phyloP scores from a whole-genome alignment of 2,797 vertebrate species.

The Geotrypetes seraphini region DNA sequence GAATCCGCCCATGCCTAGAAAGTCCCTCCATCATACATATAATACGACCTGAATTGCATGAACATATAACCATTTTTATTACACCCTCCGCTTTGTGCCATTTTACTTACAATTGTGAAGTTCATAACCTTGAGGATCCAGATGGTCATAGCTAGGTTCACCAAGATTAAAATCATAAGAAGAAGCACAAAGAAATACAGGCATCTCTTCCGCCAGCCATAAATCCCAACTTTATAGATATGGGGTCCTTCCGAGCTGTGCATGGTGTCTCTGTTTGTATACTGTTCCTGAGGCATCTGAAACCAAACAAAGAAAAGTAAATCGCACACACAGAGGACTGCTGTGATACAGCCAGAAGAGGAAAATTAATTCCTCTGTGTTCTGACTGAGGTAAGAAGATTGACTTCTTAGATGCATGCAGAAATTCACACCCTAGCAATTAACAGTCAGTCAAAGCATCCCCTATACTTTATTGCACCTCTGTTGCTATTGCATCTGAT shows the following conservation, averaged over 20 bases:
- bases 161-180: constrained; percentile 95
- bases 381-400: not conserved
- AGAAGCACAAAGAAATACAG: constrained; percentile 97
- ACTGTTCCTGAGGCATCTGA: constrained; percentile 98
- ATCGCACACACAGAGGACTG: not conserved
- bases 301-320: constrained; percentile 25
- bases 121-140: constrained; percentile 99
- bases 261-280: constrained; percentile 78
- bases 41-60: too few relatives aligned
- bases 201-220: constrained; percentile 98
- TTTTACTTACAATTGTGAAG: constrained; percentile 94
- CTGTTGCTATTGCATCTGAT: not conserved
- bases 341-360: not conserved
- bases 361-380: constrained; percentile 3
- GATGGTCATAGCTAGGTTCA: constrained; percentile 97
- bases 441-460: not conserved
- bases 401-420: not conserved
- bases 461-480: not conserved
- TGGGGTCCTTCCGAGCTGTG: constrained; percentile 86
- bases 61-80: not conserved
- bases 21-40: not conserved
- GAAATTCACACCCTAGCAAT: not conserved
- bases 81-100: not conserved
- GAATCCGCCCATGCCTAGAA: constrained; percentile 11
- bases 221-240: constrained; percentile 97